These are phyloP conservation scores for Pionites leucogaster DNA, from an alignment of 2,113 vertebrate genomes.

Conservation along the genomic window DNA sequence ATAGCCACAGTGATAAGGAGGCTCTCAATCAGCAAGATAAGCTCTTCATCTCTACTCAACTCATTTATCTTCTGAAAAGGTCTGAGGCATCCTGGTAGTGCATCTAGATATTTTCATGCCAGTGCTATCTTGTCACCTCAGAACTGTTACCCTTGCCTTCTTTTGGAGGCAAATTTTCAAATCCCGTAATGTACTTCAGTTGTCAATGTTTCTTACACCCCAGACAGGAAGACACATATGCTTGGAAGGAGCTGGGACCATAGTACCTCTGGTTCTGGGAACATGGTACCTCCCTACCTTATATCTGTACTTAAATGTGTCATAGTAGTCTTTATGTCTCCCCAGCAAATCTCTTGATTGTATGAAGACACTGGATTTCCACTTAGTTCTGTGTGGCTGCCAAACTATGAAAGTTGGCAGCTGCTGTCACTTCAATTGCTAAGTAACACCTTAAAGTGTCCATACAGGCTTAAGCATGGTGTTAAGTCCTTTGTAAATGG, in stretches of 20 bases:
- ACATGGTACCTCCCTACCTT: neutral
- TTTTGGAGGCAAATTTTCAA: neutral
- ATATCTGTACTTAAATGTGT: neutral
- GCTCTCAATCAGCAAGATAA: neutral
- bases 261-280: neutral
- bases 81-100: neutral
- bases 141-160: neutral
- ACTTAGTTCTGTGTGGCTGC: neutral
- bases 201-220: neutral
- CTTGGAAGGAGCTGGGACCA: neutral
- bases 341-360: neutral
- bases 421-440: neutral
- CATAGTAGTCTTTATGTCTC: neutral
- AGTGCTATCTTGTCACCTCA: neutral
- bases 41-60: neutral
- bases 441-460: neutral
- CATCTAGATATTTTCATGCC: neutral
- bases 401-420: neutral
- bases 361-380: neutral
- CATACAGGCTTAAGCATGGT: neutral
- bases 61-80: neutral
- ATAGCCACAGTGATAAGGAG: neutral
- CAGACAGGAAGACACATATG: neutral
- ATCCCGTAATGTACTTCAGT: neutral
- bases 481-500: neutral